phyloP scores from a whole-genome alignment of 2,113 vertebrate species.

The Sylvietta virens region DNA sequence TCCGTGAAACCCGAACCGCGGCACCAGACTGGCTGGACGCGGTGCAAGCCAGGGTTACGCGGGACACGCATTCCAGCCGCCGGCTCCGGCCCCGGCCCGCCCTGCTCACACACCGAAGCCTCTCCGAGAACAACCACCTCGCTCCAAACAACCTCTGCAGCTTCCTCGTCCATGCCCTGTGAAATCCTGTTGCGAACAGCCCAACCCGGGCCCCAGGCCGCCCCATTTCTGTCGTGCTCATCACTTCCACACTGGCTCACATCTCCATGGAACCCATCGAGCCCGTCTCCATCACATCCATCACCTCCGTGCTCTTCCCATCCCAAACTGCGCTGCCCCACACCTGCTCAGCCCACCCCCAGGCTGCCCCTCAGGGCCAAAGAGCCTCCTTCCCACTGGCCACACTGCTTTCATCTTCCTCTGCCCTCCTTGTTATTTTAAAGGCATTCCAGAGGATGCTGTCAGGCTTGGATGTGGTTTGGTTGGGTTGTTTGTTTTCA shows the following conservation, averaged over 20 bases:
- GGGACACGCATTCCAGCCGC: conserved; percentile 72
- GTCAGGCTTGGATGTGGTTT: conserved; percentile 65
- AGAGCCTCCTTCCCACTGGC: not conserved
- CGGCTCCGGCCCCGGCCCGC: conserved; percentile 33
- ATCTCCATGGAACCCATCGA: not conserved
- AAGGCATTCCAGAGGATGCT: conserved; percentile 59
- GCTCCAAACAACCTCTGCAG: not conserved
- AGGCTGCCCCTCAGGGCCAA: not conserved
- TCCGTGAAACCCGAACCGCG: conserved; percentile 83
- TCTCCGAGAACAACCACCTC: not conserved
- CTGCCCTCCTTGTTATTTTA: conserved; percentile 42
- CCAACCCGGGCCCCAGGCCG: not conserved
- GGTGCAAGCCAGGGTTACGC: conserved; percentile 70
- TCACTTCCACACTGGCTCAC: fast-evolving
- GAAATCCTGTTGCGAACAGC: not conserved
- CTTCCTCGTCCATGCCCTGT: not conserved
- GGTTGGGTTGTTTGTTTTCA: conserved; percentile 59
- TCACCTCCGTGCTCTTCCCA: fast-evolving
- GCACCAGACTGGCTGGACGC: conserved; percentile 90
- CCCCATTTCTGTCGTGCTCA: not conserved
- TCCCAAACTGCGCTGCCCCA: not conserved
- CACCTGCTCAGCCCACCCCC: not conserved
- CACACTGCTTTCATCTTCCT: conserved; percentile 8
- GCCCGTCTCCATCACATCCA: fast-evolving
- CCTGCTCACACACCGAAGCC: not conserved